A percentile compares a stretch with the other conserved stretches of the same genome.
These are phyloP conservation scores for Anarsia innoxiella DNA, from an alignment of 2,888 invertebrate genomes.

Conservation along the genomic window DNA sequence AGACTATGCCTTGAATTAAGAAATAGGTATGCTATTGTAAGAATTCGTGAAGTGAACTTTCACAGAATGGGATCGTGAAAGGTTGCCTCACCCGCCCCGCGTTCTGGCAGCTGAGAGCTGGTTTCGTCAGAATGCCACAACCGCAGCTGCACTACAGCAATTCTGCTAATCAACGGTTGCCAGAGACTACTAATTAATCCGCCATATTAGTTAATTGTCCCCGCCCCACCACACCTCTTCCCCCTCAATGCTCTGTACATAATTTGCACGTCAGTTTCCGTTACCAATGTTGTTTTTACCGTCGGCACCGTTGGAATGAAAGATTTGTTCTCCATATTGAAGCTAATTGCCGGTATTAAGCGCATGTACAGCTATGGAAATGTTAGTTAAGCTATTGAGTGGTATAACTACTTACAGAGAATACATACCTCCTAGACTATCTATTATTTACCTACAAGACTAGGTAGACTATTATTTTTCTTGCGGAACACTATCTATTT, in stretches of 20 bases:
- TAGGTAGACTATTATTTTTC: no score
- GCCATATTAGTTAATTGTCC: conserved; percentile 56
- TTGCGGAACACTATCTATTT: no score
- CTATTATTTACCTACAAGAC: no score
- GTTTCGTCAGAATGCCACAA: conserved; percentile 9
- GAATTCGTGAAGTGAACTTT: conserved; percentile 10
- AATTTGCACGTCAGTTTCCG: conserved; percentile 25
- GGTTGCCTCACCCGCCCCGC: conserved; percentile 1
- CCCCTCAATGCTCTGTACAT: conserved; percentile 29
- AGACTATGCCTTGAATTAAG: no score
- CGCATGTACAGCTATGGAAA: not conserved
- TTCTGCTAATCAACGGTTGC: conserved; percentile 24
- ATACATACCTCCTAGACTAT: no score
- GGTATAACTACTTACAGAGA: no score
- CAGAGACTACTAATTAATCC: conserved; percentile 45
- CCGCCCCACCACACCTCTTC: conserved; percentile 24
- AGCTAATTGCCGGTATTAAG: not conserved
- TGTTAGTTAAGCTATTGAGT: not conserved
- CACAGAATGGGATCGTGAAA: conserved; percentile 3
- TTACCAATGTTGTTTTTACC: conserved; percentile 11
- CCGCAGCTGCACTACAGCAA: conserved; percentile 13
- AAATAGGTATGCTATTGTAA: no score
- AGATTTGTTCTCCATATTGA: conserved; percentile 2
- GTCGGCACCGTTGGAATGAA: conserved; percentile 7
- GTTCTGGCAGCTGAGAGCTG: not conserved